Evolutionary conservation across 2,113 vertebrate genomes (phyloP).

Genomic region (Siniperca chuatsi): DNA sequence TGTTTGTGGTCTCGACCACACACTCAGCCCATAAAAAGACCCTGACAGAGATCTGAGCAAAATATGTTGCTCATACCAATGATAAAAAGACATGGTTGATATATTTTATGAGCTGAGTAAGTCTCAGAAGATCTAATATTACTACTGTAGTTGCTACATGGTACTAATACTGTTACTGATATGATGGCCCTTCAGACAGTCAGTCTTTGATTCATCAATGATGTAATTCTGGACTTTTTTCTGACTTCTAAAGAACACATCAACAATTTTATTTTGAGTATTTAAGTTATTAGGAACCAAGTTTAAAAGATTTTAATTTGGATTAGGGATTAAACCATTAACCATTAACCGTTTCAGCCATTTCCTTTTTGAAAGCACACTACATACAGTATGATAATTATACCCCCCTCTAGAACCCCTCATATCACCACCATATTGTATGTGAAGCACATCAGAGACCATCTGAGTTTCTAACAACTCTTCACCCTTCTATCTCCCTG

Average conservation of each 20-base stretch:
- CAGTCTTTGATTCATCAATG: neutral
- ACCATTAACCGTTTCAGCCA: neutral
- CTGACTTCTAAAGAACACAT: neutral
- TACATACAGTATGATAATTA: neutral
- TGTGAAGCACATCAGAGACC: neutral
- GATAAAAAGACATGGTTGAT: conserved; percentile 1
- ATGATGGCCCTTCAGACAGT: neutral
- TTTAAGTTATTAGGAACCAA: neutral
- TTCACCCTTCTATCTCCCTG: neutral
- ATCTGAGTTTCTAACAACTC: conserved; percentile 17
- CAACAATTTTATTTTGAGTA: neutral
- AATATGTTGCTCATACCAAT: neutral
- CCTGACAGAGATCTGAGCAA: neutral
- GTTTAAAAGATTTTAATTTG: neutral
- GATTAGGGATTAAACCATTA: neutral
- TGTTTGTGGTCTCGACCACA: conserved; percentile 21
- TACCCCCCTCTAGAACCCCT: neutral
- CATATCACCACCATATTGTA: neutral
- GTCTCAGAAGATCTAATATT: neutral
- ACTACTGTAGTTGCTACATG: neutral
- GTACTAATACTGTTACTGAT: neutral
- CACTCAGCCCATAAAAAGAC: neutral
- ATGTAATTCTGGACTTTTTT: neutral
- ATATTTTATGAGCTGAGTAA: neutral
- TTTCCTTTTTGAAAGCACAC: neutral